Percentiles rank a stretch among this genome's conserved stretches.
Evolutionary conservation across 2,113 vertebrate species (phyloP).

Genomic region (Chaetodon trifascialis): DNA sequence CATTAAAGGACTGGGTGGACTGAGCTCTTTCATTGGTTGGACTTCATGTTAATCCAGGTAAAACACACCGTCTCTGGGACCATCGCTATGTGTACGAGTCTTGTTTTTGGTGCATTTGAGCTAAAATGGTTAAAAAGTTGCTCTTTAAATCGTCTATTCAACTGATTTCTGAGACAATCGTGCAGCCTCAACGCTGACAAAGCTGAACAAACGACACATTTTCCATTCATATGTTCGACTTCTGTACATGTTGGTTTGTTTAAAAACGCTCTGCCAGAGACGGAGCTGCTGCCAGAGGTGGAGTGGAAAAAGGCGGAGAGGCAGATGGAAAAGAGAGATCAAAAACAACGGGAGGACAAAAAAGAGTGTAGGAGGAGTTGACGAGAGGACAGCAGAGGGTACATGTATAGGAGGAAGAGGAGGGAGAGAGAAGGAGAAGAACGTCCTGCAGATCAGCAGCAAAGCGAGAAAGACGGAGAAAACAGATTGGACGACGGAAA

Average conservation of each 20-base stretch:
- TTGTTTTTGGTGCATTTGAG: neutral
- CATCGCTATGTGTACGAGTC: too few relatives aligned
- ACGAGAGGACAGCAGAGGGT: slow-evolving; percentile 25
- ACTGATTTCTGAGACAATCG: neutral
- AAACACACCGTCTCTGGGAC: too few relatives aligned
- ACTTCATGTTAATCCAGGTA: too few relatives aligned
- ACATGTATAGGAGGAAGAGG: slow-evolving; percentile 50
- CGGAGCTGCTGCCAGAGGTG: slow-evolving; percentile 47
- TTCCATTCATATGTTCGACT: slow-evolving; percentile 16
- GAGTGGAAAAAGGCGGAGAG: slow-evolving; percentile 27
- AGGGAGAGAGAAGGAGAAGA: slow-evolving; percentile 24
- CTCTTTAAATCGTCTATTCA: neutral
- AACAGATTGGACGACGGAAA: neutral
- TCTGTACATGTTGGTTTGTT: neutral
- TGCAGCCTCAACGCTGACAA: too few relatives aligned
- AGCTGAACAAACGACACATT: neutral
- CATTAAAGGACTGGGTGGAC: too few relatives aligned
- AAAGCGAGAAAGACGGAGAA: slow-evolving; percentile 32
- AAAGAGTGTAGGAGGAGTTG: slow-evolving; percentile 42
- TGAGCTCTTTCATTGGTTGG: too few relatives aligned
- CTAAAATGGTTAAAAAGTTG: neutral
- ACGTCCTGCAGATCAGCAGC: neutral
- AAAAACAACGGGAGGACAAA: slow-evolving; percentile 29
- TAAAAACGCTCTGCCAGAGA: slow-evolving; percentile 37
- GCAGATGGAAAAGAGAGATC: slow-evolving; percentile 34